phyloP scores from a whole-genome alignment of 1,140 invertebrate genomes.

The Aradophagus sp. region DNA sequence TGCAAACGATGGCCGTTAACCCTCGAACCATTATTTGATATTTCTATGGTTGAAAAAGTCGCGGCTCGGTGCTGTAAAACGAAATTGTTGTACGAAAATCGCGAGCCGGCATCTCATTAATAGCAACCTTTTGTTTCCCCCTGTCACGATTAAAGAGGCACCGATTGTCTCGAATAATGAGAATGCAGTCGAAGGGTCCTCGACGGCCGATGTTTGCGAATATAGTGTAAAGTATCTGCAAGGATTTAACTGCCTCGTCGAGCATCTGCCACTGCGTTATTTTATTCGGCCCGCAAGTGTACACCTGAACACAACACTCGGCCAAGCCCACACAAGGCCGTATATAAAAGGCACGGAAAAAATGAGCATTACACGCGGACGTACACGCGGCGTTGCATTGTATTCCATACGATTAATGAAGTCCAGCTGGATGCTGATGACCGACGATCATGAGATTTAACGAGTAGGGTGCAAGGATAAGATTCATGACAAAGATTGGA shows the following conservation, averaged over 20 bases:
- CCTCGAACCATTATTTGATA: constrained; percentile 33
- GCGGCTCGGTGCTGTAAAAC: constrained; percentile 42
- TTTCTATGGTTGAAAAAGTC: constrained; percentile 35
- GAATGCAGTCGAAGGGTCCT: constrained; percentile 43
- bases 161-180: constrained; percentile 54
- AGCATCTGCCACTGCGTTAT: constrained; percentile 58
- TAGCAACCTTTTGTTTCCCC: constrained; percentile 55
- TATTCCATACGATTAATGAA: constrained; percentile 56
- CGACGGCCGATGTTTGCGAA: constrained; percentile 47
- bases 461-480: constrained; percentile 65
- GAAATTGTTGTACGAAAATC: constrained; percentile 51
- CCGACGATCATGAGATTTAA: constrained; percentile 63
- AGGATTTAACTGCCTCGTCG: constrained; percentile 57
- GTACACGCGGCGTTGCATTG: constrained; percentile 41
- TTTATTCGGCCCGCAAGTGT: constrained; percentile 49
- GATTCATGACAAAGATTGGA: constrained; percentile 69
- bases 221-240: constrained; percentile 56
- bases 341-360: constrained; percentile 19
- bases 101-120: constrained; percentile 54
- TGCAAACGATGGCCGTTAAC: constrained; percentile 32
- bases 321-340: constrained; percentile 19
- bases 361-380: constrained; percentile 42
- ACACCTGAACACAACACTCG: constrained; percentile 49
- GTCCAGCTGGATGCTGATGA: constrained; percentile 60
- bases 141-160: constrained; percentile 56